Evolutionary conservation across 2,113 vertebrate genomes (phyloP).

Genomic region (Notiomystis cincta): DNA sequence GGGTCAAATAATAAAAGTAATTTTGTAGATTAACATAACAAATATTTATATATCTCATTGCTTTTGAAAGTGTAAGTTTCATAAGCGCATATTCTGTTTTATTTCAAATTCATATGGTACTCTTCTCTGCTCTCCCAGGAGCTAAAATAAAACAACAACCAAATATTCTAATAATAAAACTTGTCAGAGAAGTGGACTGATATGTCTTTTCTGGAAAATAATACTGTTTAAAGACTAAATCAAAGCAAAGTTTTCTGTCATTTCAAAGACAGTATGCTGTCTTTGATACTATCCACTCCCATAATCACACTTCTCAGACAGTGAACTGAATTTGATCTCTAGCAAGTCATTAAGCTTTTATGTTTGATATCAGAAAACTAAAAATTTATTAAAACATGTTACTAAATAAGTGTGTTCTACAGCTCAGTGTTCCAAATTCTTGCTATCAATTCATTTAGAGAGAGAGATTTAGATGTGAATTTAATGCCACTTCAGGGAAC

Average conservation of each 20-base stretch:
- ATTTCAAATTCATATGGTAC: not conserved
- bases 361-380: not conserved
- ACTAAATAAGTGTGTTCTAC: not conserved
- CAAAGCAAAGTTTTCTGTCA: not conserved
- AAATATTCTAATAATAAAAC: slow-evolving; percentile 37
- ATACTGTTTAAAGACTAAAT: not conserved
- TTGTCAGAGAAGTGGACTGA: not conserved
- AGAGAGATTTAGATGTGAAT: not conserved
- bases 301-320: not conserved
- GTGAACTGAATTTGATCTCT: not conserved
- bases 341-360: not conserved
- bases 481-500: not conserved
- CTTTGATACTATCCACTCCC: not conserved
- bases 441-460: not conserved
- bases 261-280: not conserved
- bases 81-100: slow-evolving; percentile 5
- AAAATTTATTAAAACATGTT: not conserved
- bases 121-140: not conserved
- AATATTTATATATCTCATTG: slow-evolving; percentile 44
- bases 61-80: slow-evolving; percentile 34
- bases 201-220: slow-evolving; percentile 22
- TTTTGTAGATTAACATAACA: slow-evolving; percentile 37
- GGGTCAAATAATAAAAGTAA: slow-evolving; percentile 54
- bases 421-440: not conserved
- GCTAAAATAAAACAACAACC: not conserved